Percentiles rank a stretch among this genome's conserved stretches.
Conservation (phyloP, 2,888 invertebrate genomes). For the Cyaniris semiargus region DNA sequence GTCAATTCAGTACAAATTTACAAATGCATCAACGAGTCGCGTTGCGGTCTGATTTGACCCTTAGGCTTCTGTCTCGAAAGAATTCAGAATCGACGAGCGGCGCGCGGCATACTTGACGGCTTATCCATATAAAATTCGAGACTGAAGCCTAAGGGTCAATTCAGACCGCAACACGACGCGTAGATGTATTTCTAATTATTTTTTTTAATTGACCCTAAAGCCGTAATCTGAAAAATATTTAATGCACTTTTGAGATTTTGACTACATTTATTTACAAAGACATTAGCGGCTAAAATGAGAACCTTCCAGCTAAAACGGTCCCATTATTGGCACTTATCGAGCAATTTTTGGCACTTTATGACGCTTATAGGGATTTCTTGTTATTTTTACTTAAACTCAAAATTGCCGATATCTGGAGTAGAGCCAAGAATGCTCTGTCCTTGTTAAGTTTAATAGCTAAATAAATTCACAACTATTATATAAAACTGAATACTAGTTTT, state of each 20-base stretch:
- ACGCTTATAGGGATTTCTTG: constrained; percentile 8
- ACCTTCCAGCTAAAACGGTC: neutral
- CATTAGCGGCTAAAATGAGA: neutral
- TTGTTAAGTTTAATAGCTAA: constrained; percentile 1
- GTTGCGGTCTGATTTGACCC: no score
- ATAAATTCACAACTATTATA: neutral
- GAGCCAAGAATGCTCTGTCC: neutral
- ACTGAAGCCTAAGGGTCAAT: no score
- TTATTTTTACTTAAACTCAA: constrained; percentile 15
- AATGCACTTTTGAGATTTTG: neutral
- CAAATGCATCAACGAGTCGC: no score
- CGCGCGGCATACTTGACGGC: no score
- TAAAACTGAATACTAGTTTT: neutral
- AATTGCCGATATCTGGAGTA: neutral
- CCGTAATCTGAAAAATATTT: neutral
- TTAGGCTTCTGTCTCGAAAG: no score
- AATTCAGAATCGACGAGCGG: no score
- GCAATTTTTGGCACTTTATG: constrained; percentile 1
- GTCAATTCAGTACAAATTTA: no score
- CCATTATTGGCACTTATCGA: constrained; percentile 6
- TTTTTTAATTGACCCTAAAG: no score
- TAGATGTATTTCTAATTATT: no score
- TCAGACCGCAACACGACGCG: no score
- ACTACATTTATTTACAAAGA: neutral
- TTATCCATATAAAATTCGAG: no score